phyloP scores from a whole-genome alignment of 2,113 vertebrate genomes.

The Pyxicephalus adspersus region DNA sequence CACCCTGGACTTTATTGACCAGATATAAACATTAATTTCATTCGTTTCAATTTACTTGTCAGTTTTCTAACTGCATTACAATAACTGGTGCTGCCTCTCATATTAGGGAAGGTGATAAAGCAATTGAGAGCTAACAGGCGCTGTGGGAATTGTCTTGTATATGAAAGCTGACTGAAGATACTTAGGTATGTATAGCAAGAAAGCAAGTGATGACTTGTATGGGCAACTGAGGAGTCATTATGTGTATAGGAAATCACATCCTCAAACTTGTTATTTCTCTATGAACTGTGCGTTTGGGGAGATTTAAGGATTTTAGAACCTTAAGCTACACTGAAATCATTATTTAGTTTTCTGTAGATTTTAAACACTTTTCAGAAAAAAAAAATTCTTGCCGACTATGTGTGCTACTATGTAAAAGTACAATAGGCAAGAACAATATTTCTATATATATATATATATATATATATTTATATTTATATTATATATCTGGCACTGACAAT shows the following conservation, averaged over 20 bases:
- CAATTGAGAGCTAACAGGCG: constrained; percentile 38
- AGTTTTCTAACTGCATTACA: constrained; percentile 51
- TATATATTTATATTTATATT: no score
- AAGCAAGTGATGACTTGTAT: constrained; percentile 19
- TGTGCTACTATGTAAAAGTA: no score
- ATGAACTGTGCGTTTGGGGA: constrained; percentile 13
- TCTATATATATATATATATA: no score
- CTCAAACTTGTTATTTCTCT: constrained; percentile 1
- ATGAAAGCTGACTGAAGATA: constrained; percentile 31
- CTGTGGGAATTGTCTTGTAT: constrained; percentile 50
- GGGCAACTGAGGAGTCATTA: constrained; percentile 45
- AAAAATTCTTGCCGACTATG: no score
- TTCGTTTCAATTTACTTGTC: constrained; percentile 55
- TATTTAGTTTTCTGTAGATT: neutral
- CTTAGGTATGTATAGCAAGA: constrained; percentile 35
- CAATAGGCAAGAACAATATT: no score
- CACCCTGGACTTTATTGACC: constrained; percentile 3
- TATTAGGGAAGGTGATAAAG: constrained; percentile 49
- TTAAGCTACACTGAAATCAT: neutral
- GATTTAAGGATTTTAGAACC: constrained; percentile 6
- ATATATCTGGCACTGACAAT: no score
- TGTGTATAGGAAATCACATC: constrained; percentile 27
- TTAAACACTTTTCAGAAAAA: constrained; percentile 20
- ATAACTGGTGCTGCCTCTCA: constrained; percentile 39
- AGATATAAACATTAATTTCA: constrained; percentile 57